Conservation (phyloP, 2,797 vertebrate species). For the Clarias platycephalus region DNA sequence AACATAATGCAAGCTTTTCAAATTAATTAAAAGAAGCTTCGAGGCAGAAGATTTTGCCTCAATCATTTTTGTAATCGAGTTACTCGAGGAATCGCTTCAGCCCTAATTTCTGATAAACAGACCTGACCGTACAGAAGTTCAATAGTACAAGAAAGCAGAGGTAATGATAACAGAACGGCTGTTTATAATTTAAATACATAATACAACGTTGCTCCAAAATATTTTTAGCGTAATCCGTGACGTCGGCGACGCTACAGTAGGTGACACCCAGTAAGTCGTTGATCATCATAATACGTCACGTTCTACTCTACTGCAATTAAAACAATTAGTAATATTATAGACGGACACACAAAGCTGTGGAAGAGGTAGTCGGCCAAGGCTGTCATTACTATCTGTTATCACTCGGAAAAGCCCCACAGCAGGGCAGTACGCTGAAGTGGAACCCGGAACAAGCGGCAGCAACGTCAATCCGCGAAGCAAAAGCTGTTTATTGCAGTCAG, state of each 20-base stretch:
- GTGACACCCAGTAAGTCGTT: too few relatives aligned
- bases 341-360: neutral
- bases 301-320: neutral
- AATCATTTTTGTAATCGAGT: too few relatives aligned
- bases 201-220: neutral
- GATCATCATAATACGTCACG: neutral
- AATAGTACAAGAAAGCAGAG: neutral
- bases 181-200: neutral
- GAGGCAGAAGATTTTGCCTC: too few relatives aligned
- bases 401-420: neutral
- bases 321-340: neutral
- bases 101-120: too few relatives aligned
- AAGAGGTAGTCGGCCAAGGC: neutral
- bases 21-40: too few relatives aligned
- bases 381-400: slow-evolving; percentile 11
- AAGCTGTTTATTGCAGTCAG: neutral
- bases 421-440: neutral
- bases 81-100: too few relatives aligned
- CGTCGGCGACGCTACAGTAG: neutral
- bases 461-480: neutral
- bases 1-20: too few relatives aligned
- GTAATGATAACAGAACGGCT: neutral
- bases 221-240: neutral
- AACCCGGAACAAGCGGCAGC: neutral
- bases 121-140: neutral